Conservation (phyloP, 2,888 invertebrate species). For the Apodemia mormo region DNA sequence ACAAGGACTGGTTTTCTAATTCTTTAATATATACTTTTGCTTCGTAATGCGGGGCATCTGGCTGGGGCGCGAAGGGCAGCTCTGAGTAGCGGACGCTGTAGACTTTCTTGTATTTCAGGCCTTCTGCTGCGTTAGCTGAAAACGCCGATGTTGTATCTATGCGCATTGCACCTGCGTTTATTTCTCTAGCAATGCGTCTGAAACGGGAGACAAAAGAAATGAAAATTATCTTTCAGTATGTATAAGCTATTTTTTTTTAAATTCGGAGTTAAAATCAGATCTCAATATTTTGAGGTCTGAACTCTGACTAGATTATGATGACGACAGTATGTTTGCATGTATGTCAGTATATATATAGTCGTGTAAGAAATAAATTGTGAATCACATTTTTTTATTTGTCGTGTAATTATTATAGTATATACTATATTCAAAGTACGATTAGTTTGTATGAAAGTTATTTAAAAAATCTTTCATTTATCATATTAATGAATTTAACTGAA, state of each 20-base stretch:
- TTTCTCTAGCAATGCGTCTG: constrained; percentile 81
- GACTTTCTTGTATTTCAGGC: constrained; percentile 86
- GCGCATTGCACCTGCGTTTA: constrained; percentile 83
- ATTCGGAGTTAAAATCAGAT: no score
- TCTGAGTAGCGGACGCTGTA: constrained; percentile 85
- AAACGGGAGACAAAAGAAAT: constrained; percentile 42
- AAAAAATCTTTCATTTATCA: no score
- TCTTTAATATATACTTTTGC: constrained; percentile 83
- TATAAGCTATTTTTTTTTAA: not conserved
- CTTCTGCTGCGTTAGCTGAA: constrained; percentile 87
- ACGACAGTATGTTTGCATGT: no score
- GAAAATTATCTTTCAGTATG: not conserved
- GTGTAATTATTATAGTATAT: no score
- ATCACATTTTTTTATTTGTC: no score
- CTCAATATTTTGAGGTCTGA: no score
- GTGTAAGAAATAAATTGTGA: no score
- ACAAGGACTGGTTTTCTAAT: constrained; percentile 34
- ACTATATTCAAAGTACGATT: no score
- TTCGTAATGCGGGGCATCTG: constrained; percentile 81
- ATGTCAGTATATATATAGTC: no score
- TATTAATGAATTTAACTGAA: no score
- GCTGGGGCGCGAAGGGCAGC: constrained; percentile 83
- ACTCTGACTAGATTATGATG: no score
- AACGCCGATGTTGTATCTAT: constrained; percentile 89
- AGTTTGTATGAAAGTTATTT: no score